Evolutionary conservation across 2,113 vertebrate genomes (phyloP).

Genomic region (Genyomyrus donnyi): DNA sequence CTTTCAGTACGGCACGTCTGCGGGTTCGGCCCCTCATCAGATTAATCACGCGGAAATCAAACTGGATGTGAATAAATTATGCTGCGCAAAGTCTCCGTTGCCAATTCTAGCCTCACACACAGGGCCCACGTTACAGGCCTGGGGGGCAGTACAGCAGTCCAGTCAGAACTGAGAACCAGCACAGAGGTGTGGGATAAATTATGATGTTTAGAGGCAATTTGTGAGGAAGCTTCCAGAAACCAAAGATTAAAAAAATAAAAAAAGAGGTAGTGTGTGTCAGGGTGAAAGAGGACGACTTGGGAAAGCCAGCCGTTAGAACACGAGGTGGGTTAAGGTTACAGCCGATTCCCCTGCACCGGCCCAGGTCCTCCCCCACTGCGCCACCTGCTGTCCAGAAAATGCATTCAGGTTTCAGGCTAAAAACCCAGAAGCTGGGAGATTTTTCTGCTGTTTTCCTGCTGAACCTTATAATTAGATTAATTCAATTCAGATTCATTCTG

Average conservation of each 20-base stretch:
- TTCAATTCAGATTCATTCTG: background rate
- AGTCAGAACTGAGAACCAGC: conserved; percentile 30
- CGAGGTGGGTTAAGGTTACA: background rate
- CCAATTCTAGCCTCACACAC: conserved; percentile 37
- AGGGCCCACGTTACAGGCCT: conserved; percentile 24
- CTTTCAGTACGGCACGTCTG: too few relatives aligned
- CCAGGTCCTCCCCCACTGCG: too few relatives aligned
- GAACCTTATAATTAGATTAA: background rate
- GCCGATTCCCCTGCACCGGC: background rate
- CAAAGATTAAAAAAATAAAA: background rate
- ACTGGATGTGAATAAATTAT: conserved; percentile 44
- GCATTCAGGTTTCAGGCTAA: background rate
- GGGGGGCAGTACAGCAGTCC: conserved; percentile 20
- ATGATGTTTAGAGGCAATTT: conserved; percentile 34
- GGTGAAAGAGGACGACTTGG: background rate
- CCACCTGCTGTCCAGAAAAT: background rate
- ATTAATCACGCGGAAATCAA: conserved; percentile 41
- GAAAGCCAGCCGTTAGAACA: background rate
- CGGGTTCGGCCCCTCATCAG: background rate
- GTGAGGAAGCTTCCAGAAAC: background rate
- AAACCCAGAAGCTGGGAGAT: background rate
- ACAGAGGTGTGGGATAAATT: conserved; percentile 24
- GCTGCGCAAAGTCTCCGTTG: conserved; percentile 38
- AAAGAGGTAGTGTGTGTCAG: background rate
- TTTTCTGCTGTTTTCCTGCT: background rate